Evolutionary conservation across 2,888 invertebrate genomes (phyloP).

Genomic region (Tinea pellionella): DNA sequence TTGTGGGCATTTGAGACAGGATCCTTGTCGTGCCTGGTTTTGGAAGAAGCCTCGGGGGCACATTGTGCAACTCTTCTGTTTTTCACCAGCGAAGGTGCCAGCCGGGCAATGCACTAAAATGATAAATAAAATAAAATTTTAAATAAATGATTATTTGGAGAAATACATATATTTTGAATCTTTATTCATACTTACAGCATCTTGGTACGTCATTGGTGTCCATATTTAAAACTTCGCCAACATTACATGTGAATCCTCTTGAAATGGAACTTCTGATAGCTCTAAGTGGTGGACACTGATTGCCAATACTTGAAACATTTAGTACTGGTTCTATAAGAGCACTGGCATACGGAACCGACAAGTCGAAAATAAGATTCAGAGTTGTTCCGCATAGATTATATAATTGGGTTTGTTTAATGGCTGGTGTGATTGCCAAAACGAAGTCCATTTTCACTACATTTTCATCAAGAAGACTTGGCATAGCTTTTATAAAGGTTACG

Average conservation of each 20-base stretch:
- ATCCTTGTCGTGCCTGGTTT: slow-evolving; percentile 89
- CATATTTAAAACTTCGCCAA: slow-evolving; percentile 94
- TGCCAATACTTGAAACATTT: slow-evolving; percentile 90
- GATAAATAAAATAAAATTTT: slow-evolving; percentile 15
- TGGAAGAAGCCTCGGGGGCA: slow-evolving; percentile 95
- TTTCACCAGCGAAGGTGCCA: slow-evolving; percentile 91
- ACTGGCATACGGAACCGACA: slow-evolving; percentile 92
- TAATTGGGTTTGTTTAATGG: slow-evolving; percentile 88
- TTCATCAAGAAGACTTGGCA: slow-evolving; percentile 84
- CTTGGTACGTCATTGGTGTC: slow-evolving; percentile 91
- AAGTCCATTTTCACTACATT: slow-evolving; percentile 93
- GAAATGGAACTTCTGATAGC: slow-evolving; percentile 86
- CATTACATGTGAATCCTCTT: slow-evolving; percentile 92
- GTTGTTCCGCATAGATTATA: slow-evolving; percentile 97
- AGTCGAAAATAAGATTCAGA: slow-evolving; percentile 90
- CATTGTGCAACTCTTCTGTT: slow-evolving; percentile 90
- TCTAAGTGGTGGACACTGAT: slow-evolving; percentile 91
- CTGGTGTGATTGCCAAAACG: slow-evolving; percentile 86
- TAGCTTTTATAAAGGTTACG: slow-evolving; percentile 87
- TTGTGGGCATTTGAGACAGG: slow-evolving; percentile 89
- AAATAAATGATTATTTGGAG: neutral
- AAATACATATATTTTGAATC: neutral
- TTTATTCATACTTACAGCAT: slow-evolving; percentile 82
- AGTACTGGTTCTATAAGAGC: slow-evolving; percentile 89
- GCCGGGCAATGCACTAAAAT: slow-evolving; percentile 93